Evolutionary conservation across 2,888 invertebrate species (phyloP).

Genomic region (Ctena decussata): DNA sequence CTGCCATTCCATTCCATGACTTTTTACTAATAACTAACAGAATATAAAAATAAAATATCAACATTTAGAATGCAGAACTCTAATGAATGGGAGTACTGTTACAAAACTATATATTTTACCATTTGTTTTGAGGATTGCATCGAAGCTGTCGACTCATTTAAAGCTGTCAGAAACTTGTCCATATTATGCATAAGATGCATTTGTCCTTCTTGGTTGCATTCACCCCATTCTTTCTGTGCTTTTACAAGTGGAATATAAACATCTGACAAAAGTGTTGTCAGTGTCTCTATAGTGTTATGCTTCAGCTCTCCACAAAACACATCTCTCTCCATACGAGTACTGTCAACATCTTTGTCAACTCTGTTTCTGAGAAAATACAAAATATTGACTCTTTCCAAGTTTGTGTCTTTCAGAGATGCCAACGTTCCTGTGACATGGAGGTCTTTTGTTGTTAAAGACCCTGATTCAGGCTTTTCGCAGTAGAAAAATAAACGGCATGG

Average conservation of each 20-base stretch:
- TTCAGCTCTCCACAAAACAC: slow-evolving; percentile 86
- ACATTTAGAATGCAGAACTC: too few species aligned
- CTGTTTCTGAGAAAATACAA: slow-evolving; percentile 85
- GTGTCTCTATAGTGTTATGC: slow-evolving; percentile 84
- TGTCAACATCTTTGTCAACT: slow-evolving; percentile 84
- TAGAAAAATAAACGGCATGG: slow-evolving; percentile 85
- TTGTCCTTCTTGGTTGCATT: slow-evolving; percentile 84
- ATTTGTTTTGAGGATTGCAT: slow-evolving; percentile 82
- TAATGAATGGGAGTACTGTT: too few species aligned
- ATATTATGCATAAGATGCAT: slow-evolving; percentile 81
- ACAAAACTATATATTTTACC: slow-evolving; percentile 74
- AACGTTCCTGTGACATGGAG: slow-evolving; percentile 83
- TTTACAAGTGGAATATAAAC: slow-evolving; percentile 85
- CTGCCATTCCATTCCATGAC: too few species aligned
- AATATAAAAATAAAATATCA: too few species aligned
- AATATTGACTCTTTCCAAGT: slow-evolving; percentile 81
- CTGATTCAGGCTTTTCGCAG: slow-evolving; percentile 82
- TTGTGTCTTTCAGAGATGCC: slow-evolving; percentile 82
- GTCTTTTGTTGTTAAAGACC: slow-evolving; percentile 76
- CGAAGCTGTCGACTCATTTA: slow-evolving; percentile 84
- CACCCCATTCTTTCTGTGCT: slow-evolving; percentile 86
- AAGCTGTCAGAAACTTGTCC: slow-evolving; percentile 83
- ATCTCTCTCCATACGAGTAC: slow-evolving; percentile 83
- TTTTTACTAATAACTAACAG: too few species aligned
- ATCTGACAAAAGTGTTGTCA: slow-evolving; percentile 84